Evolutionary conservation across 2,888 invertebrate species (phyloP).

Genomic region (Alitta virens): DNA sequence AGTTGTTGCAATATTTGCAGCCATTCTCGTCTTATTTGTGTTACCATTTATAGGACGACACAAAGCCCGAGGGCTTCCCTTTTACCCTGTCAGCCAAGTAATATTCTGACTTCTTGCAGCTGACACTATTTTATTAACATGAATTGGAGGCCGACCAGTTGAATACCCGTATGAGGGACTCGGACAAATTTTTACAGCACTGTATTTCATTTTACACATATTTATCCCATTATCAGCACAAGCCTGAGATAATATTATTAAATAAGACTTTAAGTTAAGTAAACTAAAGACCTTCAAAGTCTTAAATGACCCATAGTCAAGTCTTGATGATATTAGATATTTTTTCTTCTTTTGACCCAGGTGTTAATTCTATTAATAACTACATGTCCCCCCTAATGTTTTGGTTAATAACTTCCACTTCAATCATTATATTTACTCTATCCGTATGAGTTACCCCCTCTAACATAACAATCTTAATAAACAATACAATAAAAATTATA

Average conservation of each 20-base stretch:
- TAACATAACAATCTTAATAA: no score
- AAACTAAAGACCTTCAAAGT: constrained; percentile 47
- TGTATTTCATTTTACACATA: constrained; percentile 28
- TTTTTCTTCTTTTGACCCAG: constrained; percentile 70
- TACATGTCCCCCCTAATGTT: no score
- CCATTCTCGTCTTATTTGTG: constrained; percentile 69
- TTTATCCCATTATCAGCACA: constrained; percentile 2
- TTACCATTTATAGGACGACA: constrained; percentile 61
- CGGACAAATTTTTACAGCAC: constrained; percentile 28
- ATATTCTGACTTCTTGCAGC: constrained; percentile 62
- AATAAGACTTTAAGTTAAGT: constrained; percentile 29
- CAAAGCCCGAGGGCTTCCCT: constrained; percentile 60
- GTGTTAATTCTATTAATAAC: constrained; percentile 8
- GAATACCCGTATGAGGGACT: constrained; percentile 64
- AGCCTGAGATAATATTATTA: constrained; percentile 11
- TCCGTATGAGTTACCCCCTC: no score
- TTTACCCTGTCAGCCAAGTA: constrained; percentile 60
- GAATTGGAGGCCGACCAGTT: constrained; percentile 71
- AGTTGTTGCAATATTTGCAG: constrained; percentile 67
- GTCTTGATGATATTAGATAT: constrained; percentile 68
- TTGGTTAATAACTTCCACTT: no score
- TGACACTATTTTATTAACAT: constrained; percentile 67
- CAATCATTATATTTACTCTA: no score
- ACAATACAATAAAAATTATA: constrained; percentile 62
- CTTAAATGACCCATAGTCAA: constrained; percentile 55